These are phyloP conservation scores for Callyntrura sp. DNA, from an alignment of 2,888 invertebrate species.

Conservation along the genomic window DNA sequence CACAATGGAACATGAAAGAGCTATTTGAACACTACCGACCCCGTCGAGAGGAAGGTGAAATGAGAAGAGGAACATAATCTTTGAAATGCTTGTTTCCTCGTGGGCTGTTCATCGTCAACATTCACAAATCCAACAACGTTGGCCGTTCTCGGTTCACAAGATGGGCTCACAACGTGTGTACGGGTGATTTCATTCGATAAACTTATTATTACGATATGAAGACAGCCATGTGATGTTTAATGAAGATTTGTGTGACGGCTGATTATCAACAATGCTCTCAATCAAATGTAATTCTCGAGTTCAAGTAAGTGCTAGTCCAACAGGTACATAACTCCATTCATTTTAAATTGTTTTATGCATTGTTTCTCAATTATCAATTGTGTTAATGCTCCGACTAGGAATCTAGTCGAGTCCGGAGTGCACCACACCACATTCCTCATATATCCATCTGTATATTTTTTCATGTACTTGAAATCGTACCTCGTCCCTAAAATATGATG, in stretches of 20 bases:
- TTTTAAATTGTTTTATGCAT: conserved; percentile 3
- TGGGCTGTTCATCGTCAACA: neutral
- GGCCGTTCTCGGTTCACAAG: too few species aligned
- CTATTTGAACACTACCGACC: neutral
- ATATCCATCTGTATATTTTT: too few species aligned
- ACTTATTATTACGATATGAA: neutral
- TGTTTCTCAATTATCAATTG: conserved; percentile 29
- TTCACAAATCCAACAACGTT: too few species aligned
- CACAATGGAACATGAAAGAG: conserved; percentile 31
- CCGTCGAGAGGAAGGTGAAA: too few species aligned
- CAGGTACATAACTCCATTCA: neutral
- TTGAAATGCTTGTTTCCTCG: neutral
- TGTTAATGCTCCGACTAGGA: too few species aligned
- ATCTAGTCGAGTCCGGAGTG: too few species aligned
- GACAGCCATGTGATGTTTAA: neutral
- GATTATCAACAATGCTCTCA: conserved; percentile 39
- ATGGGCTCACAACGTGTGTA: too few species aligned
- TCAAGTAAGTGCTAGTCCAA: neutral
- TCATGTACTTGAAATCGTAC: too few species aligned
- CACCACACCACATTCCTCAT: too few species aligned
- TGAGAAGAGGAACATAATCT: too few species aligned
- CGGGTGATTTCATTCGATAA: neutral
- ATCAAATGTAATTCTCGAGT: neutral
- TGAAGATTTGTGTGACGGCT: conserved; percentile 48
- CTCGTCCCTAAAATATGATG: too few species aligned